Evolutionary conservation across 2,888 invertebrate genomes (phyloP).

Genomic region (Pharmacophagus antenor): DNA sequence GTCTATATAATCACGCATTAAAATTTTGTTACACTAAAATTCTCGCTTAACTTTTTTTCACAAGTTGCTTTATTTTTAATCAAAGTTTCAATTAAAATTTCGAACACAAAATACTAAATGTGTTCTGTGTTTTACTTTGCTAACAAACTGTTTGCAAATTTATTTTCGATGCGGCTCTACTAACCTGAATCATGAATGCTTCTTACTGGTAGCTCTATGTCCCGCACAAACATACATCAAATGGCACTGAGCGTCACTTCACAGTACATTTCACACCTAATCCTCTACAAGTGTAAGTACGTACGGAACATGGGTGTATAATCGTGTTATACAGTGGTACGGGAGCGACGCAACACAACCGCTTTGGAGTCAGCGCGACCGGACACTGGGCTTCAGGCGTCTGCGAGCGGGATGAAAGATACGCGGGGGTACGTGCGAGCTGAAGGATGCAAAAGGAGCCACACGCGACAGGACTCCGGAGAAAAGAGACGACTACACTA

Average conservation of each 20-base stretch:
- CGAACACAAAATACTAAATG: not conserved
- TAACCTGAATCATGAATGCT: slow-evolving; percentile 79
- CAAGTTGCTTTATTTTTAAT: too few relatives aligned
- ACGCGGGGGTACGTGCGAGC: slow-evolving; percentile 71
- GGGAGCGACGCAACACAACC: slow-evolving; percentile 64
- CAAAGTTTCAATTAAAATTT: not conserved
- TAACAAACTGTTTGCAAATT: not conserved
- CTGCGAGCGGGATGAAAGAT: slow-evolving; percentile 77
- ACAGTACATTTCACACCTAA: slow-evolving; percentile 76
- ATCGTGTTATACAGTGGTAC: slow-evolving; percentile 48
- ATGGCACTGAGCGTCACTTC: slow-evolving; percentile 66
- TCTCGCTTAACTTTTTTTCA: too few relatives aligned
- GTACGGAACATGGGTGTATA: slow-evolving; percentile 54
- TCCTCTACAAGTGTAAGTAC: slow-evolving; percentile 56
- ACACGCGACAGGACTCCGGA: slow-evolving; percentile 79
- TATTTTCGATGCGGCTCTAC: slow-evolving; percentile 39
- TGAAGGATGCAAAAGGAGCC: slow-evolving; percentile 78
- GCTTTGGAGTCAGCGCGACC: slow-evolving; percentile 69
- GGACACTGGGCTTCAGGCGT: slow-evolving; percentile 75
- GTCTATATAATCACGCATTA: too few relatives aligned
- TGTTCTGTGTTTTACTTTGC: not conserved
- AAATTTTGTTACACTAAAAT: too few relatives aligned
- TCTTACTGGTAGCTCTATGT: slow-evolving; percentile 42
- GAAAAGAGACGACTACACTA: slow-evolving; percentile 80
- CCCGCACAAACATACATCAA: slow-evolving; percentile 67